Evolutionary conservation across 2,113 vertebrate genomes (phyloP).

Genomic region (Sinocyclocheilus grahami): DNA sequence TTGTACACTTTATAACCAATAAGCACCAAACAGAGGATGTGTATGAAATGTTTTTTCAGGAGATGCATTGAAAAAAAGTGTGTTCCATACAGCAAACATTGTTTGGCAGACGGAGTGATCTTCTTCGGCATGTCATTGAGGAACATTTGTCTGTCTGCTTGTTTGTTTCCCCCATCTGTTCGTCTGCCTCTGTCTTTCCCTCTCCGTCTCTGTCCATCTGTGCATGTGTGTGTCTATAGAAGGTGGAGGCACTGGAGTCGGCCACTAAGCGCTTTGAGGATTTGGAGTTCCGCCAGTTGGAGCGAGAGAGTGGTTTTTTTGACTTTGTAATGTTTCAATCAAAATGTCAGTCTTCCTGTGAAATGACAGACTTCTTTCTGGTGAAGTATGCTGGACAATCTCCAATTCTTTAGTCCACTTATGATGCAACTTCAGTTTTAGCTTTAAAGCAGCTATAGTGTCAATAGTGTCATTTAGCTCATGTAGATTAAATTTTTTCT

Average conservation of each 20-base stretch:
- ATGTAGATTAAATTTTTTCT: too few relatives aligned
- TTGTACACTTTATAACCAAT: not conserved
- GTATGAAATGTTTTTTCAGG: constrained; percentile 4
- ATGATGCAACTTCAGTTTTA: too few relatives aligned
- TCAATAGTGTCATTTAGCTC: too few relatives aligned
- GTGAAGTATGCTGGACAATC: too few relatives aligned
- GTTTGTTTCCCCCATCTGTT: constrained; percentile 41
- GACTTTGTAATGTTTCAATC: too few relatives aligned
- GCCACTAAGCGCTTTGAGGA: constrained; percentile 93
- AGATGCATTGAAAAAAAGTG: constrained; percentile 8
- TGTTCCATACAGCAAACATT: constrained; percentile 10
- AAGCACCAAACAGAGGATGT: constrained; percentile 2
- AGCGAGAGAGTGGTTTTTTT: constrained; percentile 91
- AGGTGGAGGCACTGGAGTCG: constrained; percentile 85
- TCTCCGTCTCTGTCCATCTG: constrained; percentile 50
- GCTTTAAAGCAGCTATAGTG: too few relatives aligned
- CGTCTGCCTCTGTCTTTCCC: constrained; percentile 47
- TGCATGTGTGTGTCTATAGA: constrained; percentile 72
- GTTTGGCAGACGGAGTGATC: constrained; percentile 17
- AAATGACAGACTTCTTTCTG: too few relatives aligned
- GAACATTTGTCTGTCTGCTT: constrained; percentile 44
- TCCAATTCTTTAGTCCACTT: too few relatives aligned
- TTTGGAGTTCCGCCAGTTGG: constrained; percentile 97
- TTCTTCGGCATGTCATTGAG: constrained; percentile 29
- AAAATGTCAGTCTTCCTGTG: too few relatives aligned